phyloP scores from a whole-genome alignment of 2,113 vertebrate species.

The Tetrax tetrax region DNA sequence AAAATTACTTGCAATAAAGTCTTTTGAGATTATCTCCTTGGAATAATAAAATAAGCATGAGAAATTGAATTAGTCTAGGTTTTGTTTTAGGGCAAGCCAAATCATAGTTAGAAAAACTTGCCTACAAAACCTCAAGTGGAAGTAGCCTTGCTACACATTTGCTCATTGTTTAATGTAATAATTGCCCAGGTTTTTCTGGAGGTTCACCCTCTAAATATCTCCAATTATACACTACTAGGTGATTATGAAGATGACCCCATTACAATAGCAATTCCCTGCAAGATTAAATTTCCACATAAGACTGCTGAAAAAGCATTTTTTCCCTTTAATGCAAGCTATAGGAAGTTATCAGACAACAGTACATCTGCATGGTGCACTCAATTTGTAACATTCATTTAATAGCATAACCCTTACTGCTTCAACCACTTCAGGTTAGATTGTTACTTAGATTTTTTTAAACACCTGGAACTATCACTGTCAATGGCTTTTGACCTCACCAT shows the following conservation, averaged over 20 bases:
- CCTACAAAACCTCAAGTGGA: not conserved
- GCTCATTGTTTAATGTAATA: not conserved
- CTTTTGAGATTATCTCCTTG: not conserved
- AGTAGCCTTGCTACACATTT: not conserved
- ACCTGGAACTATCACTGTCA: not conserved
- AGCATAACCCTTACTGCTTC: not conserved
- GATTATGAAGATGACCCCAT: not conserved
- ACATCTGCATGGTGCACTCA: not conserved
- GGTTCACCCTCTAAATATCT: accelerated
- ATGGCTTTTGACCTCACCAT: not conserved
- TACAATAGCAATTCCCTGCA: not conserved
- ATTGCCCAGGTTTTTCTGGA: not conserved
- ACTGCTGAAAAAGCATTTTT: not conserved
- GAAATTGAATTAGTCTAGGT: not conserved
- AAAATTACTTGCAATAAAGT: not conserved
- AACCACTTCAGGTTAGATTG: not conserved
- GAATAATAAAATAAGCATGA: not conserved
- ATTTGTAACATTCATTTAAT: not conserved
- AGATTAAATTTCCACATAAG: not conserved
- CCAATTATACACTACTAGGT: not conserved
- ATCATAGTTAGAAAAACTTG: not conserved
- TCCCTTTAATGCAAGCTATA: not conserved
- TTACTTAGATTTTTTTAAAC: not conserved
- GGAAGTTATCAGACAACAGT: not conserved
- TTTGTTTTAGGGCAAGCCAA: not conserved